Percentiles rank a stretch among this genome's conserved stretches.
phyloP scores from a whole-genome alignment of 2,888 invertebrate species.

The Belgica antarctica region DNA sequence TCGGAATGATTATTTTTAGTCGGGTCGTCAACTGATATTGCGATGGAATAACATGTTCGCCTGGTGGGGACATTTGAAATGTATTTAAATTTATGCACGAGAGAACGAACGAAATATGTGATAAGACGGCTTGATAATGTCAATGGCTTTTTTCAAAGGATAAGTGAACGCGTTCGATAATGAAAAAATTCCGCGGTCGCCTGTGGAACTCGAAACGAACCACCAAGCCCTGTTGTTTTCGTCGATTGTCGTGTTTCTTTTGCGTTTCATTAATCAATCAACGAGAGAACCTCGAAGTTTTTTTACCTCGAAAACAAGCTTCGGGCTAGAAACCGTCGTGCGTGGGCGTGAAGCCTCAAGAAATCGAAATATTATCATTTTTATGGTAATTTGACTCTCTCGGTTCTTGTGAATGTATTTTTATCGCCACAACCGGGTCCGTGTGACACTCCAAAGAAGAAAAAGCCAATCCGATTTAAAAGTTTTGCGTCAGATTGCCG shows the following conservation, averaged over 20 bases:
- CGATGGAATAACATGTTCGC: neutral
- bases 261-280: slow-evolving; percentile 31
- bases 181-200: too few species aligned
- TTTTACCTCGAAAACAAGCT: neutral
- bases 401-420: slow-evolving; percentile 3
- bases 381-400: slow-evolving; percentile 33
- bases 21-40: slow-evolving; percentile 1
- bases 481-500: neutral
- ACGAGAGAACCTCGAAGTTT: slow-evolving; percentile 12
- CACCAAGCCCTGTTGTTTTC: neutral
- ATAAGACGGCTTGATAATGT: slow-evolving; percentile 1
- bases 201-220: neutral
- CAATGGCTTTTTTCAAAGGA: neutral
- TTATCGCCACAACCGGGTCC: neutral
- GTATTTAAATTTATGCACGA: slow-evolving; percentile 21
- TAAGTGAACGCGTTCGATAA: neutral
- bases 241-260: neutral
- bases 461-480: slow-evolving; percentile 14
- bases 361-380: slow-evolving; percentile 32
- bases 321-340: neutral
- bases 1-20: slow-evolving; percentile 26
- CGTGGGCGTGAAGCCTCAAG: slow-evolving; percentile 5
- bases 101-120: slow-evolving; percentile 6
- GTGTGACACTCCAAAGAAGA: neutral
- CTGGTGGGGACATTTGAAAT: neutral